Evolutionary conservation across 2,113 vertebrate genomes (phyloP).

Genomic region (Rhinoptilus africanus): DNA sequence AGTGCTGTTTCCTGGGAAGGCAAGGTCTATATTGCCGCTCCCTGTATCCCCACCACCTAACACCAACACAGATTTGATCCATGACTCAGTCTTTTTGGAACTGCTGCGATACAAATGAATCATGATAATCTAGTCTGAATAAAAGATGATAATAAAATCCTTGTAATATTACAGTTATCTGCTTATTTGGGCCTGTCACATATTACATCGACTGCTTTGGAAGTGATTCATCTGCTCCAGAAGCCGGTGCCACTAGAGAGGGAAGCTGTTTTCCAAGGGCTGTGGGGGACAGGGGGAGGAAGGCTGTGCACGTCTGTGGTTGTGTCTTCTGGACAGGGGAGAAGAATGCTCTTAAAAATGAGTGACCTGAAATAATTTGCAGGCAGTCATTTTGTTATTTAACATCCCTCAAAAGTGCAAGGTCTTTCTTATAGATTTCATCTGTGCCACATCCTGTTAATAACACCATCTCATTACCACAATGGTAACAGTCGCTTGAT

Average conservation of each 20-base stretch:
- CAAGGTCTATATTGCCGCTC: background rate
- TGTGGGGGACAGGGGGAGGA: background rate
- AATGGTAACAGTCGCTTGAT: slow-evolving; percentile 35
- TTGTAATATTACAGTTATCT: background rate
- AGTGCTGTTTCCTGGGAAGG: background rate
- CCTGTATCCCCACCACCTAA: background rate
- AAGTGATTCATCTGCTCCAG: background rate
- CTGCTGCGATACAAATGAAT: background rate
- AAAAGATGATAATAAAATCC: background rate
- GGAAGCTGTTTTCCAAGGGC: background rate
- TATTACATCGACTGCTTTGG: background rate
- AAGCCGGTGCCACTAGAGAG: background rate
- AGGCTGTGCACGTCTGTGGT: background rate
- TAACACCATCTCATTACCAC: slow-evolving; percentile 55
- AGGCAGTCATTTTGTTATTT: slow-evolving; percentile 37
- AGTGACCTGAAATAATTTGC: background rate
- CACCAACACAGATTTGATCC: background rate
- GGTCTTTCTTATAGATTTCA: slow-evolving; percentile 37
- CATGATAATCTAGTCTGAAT: background rate
- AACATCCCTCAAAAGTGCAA: slow-evolving; percentile 43
- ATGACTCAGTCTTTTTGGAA: background rate
- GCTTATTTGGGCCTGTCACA: background rate
- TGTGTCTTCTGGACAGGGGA: background rate
- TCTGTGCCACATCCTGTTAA: slow-evolving; percentile 62
- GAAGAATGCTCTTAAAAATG: background rate